Evolutionary conservation across 2,797 vertebrate species (phyloP).

Genomic region (Platyrinchus mystaceus): DNA sequence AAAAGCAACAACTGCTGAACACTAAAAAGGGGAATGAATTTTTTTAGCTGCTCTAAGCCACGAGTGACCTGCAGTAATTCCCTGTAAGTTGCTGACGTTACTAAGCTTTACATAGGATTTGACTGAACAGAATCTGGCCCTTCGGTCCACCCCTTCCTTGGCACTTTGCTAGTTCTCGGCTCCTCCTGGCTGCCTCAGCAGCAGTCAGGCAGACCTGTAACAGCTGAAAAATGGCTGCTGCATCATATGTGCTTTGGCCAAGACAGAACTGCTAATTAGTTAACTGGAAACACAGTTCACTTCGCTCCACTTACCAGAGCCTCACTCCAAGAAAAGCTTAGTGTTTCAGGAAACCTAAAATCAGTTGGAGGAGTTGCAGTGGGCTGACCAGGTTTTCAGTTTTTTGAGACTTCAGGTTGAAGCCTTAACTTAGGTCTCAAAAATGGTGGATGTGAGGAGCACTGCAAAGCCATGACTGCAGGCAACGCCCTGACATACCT

Average conservation of each 20-base stretch:
- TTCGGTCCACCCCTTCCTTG: background rate
- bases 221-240: slow-evolving; percentile 17
- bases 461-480: background rate
- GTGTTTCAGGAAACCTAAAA: background rate
- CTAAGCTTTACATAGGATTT: background rate
- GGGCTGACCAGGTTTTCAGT: background rate
- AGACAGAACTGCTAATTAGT: slow-evolving; percentile 1
- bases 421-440: background rate
- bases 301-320: background rate
- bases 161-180: background rate
- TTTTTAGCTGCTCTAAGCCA: background rate
- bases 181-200: slow-evolving; percentile 2
- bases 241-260: background rate
- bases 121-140: background rate
- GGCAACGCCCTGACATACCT: background rate
- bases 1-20: background rate
- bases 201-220: background rate
- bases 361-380: background rate
- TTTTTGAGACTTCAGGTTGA: background rate
- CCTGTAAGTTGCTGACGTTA: background rate
- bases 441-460: background rate
- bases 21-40: background rate
- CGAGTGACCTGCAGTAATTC: background rate
- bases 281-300: slow-evolving; percentile 5
- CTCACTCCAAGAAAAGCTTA: background rate